Evolutionary conservation across 2,888 invertebrate genomes (phyloP).

Genomic region (Drosophila greeni): DNA sequence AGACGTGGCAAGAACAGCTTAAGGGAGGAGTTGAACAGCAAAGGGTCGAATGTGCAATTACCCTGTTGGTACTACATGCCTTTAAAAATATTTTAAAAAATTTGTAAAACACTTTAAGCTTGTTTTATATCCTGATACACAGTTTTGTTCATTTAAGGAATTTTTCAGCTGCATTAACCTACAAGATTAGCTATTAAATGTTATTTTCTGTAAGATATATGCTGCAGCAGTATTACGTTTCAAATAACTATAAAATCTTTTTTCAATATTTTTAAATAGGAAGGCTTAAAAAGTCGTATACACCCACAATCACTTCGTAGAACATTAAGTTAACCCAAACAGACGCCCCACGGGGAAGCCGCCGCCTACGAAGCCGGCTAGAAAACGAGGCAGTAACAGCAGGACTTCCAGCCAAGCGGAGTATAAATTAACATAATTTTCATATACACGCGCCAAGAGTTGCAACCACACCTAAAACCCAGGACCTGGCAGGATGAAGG

Average conservation of each 20-base stretch:
- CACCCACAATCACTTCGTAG: not conserved
- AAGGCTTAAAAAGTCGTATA: not conserved
- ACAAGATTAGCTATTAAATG: too few species aligned
- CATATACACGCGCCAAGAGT: constrained; percentile 56
- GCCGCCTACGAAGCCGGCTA: constrained; percentile 24
- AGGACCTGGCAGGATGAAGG: constrained; percentile 17
- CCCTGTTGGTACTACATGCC: constrained; percentile 16
- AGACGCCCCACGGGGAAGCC: constrained; percentile 17
- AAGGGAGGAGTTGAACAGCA: not conserved
- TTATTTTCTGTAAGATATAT: too few species aligned
- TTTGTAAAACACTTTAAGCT: not conserved
- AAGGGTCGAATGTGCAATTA: constrained; percentile 13
- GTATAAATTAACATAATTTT: constrained; percentile 68
- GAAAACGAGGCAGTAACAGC: constrained; percentile 33
- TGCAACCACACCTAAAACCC: constrained; percentile 49
- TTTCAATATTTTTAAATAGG: too few species aligned
- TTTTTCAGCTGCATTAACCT: too few species aligned
- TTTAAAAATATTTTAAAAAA: not conserved
- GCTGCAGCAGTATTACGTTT: too few species aligned
- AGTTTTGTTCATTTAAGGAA: not conserved
- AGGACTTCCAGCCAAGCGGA: constrained; percentile 35
- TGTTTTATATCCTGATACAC: not conserved
- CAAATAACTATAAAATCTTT: too few species aligned
- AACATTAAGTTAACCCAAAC: constrained; percentile 31
- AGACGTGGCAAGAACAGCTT: constrained; percentile 26